Evolutionary conservation across 2,797 vertebrate species (phyloP).

Genomic region (Cuculus canorus): DNA sequence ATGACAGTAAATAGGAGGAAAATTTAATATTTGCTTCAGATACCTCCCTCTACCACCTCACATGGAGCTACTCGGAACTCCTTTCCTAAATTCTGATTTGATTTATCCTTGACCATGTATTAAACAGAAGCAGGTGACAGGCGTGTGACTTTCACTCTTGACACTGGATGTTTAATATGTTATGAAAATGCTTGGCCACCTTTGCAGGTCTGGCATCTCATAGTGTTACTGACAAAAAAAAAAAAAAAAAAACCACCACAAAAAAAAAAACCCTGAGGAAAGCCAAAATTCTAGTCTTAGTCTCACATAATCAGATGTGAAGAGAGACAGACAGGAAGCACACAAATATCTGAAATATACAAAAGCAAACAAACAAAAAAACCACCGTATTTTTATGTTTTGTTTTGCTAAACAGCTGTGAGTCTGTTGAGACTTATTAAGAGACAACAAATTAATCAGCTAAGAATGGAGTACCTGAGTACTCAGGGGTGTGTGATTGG

Average conservation of each 20-base stretch:
- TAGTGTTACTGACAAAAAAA: fast-evolving
- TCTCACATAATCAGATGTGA: not conserved
- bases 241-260: no score
- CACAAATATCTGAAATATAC: not conserved
- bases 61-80: not conserved
- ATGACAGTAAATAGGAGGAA: fast-evolving
- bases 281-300: not conserved
- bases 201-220: not conserved
- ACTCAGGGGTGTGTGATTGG: fast-evolving
- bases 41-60: not conserved
- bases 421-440: not conserved
- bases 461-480: no score
- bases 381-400: not conserved
- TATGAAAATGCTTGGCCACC: not conserved
- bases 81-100: not conserved
- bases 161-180: fast-evolving
- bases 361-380: not conserved
- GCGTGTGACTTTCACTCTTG: not conserved
- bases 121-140: not conserved
- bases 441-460: no score
- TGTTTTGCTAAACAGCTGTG: not conserved
- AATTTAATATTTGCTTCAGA: not conserved
- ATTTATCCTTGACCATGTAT: not conserved
- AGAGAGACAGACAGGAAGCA: not conserved
- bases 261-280: not conserved